A percentile compares a stretch with the other conserved stretches of the same genome.
These are phyloP conservation scores for Emydura subglobosa DNA, from an alignment of 2,113 vertebrate genomes.

Conservation along the genomic window DNA sequence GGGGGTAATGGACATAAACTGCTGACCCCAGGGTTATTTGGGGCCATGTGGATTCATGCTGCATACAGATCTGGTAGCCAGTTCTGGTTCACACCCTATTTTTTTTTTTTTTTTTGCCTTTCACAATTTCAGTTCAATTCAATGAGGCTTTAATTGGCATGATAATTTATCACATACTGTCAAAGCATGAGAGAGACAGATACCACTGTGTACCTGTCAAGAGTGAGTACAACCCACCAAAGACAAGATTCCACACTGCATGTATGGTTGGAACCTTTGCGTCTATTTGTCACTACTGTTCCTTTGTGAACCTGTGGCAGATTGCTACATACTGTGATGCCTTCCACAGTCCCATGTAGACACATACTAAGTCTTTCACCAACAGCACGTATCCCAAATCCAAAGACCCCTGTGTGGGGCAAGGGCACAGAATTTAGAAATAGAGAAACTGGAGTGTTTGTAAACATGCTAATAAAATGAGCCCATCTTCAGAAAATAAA, in stretches of 20 bases:
- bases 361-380: neutral
- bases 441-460: accelerated
- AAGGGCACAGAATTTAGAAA: neutral
- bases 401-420: neutral
- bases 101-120: neutral
- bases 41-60: neutral
- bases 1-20: neutral
- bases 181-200: neutral
- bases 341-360: accelerated
- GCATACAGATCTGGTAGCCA: neutral
- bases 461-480: accelerated
- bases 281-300: accelerated
- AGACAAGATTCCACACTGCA: neutral
- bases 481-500: neutral
- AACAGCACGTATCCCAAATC: neutral
- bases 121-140: neutral
- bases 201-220: neutral
- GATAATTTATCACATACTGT: neutral
- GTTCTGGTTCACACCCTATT: neutral
- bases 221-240: neutral
- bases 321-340: accelerated
- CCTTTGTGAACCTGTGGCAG: accelerated
- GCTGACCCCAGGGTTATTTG: neutral
- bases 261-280: accelerated
- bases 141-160: neutral